A percentile compares a stretch with the other conserved stretches of the same genome.
Conservation (phyloP, 2,797 vertebrate genomes). For the Mus spretus region DNA sequence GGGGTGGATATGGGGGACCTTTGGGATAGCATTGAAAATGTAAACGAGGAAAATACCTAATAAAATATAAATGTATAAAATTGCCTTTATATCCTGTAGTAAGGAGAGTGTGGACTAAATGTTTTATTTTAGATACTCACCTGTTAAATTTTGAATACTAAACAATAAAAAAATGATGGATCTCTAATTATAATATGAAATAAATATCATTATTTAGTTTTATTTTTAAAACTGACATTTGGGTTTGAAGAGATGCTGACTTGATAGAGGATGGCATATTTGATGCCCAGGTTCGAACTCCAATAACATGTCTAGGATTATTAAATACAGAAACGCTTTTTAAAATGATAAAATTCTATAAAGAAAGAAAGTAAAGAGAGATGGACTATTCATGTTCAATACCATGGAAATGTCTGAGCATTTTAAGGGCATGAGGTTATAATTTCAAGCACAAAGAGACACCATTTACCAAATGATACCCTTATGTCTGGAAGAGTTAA, state of each 20-base stretch:
- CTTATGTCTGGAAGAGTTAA: slow-evolving; percentile 32
- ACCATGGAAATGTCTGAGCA: not conserved
- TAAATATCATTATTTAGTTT: not conserved
- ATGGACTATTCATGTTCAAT: not conserved
- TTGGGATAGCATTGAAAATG: too few species aligned
- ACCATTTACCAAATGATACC: not conserved
- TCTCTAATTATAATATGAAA: slow-evolving; percentile 17
- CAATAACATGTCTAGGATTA: not conserved
- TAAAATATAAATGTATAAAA: not conserved
- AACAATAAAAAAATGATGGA: not conserved
- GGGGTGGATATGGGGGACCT: too few species aligned
- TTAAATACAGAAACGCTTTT: not conserved
- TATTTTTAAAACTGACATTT: not conserved
- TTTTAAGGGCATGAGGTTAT: not conserved
- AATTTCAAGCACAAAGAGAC: slow-evolving; percentile 11
- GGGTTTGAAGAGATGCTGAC: not conserved
- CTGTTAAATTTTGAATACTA: not conserved
- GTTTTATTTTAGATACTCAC: not conserved
- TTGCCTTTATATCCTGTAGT: not conserved
- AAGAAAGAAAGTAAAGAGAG: not conserved
- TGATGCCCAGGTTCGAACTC: not conserved
- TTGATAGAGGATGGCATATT: not conserved
- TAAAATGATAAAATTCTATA: not conserved
- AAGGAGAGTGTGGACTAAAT: not conserved
- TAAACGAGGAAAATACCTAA: too few species aligned